Conservation (phyloP, 2,797 vertebrate genomes). For the Cygnus olor region DNA sequence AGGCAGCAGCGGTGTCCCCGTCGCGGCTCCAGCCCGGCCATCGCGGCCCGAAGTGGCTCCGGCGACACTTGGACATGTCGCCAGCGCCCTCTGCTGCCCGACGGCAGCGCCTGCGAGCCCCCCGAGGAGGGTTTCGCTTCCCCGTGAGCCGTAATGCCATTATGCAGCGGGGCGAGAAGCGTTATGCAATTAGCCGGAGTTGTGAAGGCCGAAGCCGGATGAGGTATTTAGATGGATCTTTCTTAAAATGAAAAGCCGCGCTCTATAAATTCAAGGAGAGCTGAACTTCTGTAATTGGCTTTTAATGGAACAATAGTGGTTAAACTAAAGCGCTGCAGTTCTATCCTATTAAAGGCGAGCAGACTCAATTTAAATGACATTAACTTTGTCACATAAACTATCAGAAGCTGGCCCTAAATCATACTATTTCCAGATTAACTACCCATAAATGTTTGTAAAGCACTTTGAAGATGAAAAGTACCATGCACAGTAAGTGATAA, state of each 20-base stretch:
- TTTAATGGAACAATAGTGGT: conserved; percentile 39
- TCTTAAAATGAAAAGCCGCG: not conserved
- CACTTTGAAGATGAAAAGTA: conserved; percentile 14
- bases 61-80: conserved; percentile 25
- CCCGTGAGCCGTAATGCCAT: not conserved
- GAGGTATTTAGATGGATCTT: not conserved
- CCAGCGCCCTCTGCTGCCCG: conserved; percentile 75
- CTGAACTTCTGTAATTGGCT: conserved; percentile 54
- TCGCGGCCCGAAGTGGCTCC: too few species aligned
- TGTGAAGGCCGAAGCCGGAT: not conserved
- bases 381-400: conserved; percentile 37
- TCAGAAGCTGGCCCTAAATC: conserved; percentile 39
- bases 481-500: not conserved
- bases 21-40: too few species aligned
- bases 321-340: conserved; percentile 16
- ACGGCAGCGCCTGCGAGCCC: conserved; percentile 7
- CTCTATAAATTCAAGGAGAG: conserved; percentile 12
- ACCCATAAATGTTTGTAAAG: conserved; percentile 39
- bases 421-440: conserved; percentile 35
- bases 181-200: not conserved
- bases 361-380: conserved; percentile 38
- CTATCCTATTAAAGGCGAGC: conserved; percentile 55
- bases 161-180: not conserved
- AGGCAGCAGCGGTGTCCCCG: not conserved
- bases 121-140: not conserved